Evolutionary conservation across 2,888 invertebrate species (phyloP).

Genomic region (Chalcis sispes): DNA sequence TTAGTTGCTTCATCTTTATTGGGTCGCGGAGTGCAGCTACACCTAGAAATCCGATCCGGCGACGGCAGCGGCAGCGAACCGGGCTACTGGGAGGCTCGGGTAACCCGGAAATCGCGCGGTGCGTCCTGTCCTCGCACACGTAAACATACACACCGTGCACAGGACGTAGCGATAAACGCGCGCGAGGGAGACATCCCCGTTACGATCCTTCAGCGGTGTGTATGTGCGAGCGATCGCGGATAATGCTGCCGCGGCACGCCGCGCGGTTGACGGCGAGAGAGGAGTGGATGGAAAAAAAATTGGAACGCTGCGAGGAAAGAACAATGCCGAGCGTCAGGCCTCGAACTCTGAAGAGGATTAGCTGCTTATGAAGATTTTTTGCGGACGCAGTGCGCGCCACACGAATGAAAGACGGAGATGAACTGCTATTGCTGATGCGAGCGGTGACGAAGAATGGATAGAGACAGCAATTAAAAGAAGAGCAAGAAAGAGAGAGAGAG

Average conservation of each 20-base stretch:
- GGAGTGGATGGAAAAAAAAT: too few relatives aligned
- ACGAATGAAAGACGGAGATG: constrained; percentile 25
- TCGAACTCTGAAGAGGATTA: constrained; percentile 55
- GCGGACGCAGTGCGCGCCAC: constrained; percentile 44
- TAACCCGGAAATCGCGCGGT: constrained; percentile 28
- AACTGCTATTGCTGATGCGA: constrained; percentile 7
- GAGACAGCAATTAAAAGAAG: constrained; percentile 17
- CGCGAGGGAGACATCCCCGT: too few relatives aligned
- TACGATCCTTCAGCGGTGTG: too few relatives aligned
- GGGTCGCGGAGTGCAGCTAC: neutral
- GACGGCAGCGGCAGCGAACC: neutral
- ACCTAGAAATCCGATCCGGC: constrained; percentile 40
- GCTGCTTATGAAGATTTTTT: constrained; percentile 61
- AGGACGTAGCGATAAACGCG: too few relatives aligned
- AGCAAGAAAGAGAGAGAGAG: neutral
- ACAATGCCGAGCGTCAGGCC: constrained; percentile 46
- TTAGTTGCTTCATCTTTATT: constrained; percentile 8
- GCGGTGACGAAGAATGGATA: neutral
- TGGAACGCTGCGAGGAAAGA: too few relatives aligned
- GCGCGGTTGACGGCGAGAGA: too few relatives aligned
- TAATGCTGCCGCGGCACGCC: too few relatives aligned
- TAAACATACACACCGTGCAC: too few relatives aligned
- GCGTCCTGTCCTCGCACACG: neutral
- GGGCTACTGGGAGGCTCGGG: constrained; percentile 23
- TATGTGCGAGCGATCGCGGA: too few relatives aligned